Base-by-base conservation (phyloP, 2,113 vertebrate species). In the Actenoides hombroni region DNA sequence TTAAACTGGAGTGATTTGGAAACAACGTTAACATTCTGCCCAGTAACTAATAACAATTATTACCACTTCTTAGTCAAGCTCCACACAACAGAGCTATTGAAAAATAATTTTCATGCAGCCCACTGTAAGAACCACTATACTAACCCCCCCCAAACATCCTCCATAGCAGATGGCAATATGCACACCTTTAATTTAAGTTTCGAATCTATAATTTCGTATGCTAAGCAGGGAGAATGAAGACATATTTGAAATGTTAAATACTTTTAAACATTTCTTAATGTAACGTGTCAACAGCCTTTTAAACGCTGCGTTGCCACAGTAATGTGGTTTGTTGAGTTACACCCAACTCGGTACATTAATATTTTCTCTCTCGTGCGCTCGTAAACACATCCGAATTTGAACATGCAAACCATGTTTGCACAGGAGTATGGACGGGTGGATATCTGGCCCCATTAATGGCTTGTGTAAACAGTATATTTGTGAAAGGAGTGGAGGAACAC, bases 301-400 rank as follows among this genome's bases (percentile, higher is more conserved):
- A 88, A 94, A 96, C 73, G 81, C 28, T 84, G 65, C 77, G 57
- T 60, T 51, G 33, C 17, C 40, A 40, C 11, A 90, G 24, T 60
- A 94, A 88, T 88, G 73, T 84, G 83, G 69, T 91, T 92, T 93
- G 80, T 56, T 84, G 83, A 65, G 80, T 91, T 88, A 95, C 81
- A 73, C 73, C 54, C 88, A 85, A 54, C 26, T 87, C 85, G 37
- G 40, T 69, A 37, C n/a, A 74, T 87, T 73, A 86, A 65, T 84
- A 80, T 88, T 92, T 92, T 95, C 74, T 93, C 48, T 91, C 57
- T 68, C 33, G 44, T 65, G 29, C 8, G 2, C 57, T 71, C 33
- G 33, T 88, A 94, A 92, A 89, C 49, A 88, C 61, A 87, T 69
- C 40, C 85, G 77, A 94, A 86, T 84, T 84, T 69, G 77, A 92